These are phyloP conservation scores for Amphilophus citrinellus DNA, from an alignment of 2,113 vertebrate genomes.

Conservation along the genomic window DNA sequence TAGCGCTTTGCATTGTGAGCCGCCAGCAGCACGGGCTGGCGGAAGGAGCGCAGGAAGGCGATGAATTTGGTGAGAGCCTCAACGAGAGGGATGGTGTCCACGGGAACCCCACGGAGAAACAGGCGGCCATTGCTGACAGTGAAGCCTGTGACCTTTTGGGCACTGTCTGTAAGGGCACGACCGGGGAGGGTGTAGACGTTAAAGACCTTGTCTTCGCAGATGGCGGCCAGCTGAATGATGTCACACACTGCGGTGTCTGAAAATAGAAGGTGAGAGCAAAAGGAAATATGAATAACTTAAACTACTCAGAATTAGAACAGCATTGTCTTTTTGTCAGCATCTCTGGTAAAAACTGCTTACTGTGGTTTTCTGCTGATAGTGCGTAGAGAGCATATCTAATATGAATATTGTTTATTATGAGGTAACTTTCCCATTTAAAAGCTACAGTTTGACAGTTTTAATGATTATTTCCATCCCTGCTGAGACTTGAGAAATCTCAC, in stretches of 20 bases:
- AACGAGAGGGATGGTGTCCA: conserved; percentile 31
- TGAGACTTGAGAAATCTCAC: not conserved
- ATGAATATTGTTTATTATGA: too few species aligned
- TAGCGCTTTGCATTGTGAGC: conserved; percentile 72
- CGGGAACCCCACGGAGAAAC: rapidly evolving
- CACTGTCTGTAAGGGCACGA: conserved; percentile 10
- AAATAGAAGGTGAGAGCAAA: not conserved
- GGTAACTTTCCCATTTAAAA: not conserved
- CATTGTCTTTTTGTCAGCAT: not conserved
- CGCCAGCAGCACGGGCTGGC: conserved; percentile 62
- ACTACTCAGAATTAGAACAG: not conserved
- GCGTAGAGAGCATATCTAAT: not conserved
- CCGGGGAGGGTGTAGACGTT: conserved; percentile 68
- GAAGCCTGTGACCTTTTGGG: conserved; percentile 66
- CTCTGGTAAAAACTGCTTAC: too few species aligned
- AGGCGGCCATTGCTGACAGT: not conserved
- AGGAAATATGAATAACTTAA: not conserved
- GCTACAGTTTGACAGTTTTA: not conserved
- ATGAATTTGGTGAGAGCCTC: conserved; percentile 68
- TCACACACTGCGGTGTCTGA: conserved; percentile 64
- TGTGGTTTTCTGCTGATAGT: too few species aligned
- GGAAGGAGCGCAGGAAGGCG: conserved; percentile 66
- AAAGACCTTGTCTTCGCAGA: conserved; percentile 57
- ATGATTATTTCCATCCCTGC: not conserved
- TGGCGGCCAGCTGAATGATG: conserved; percentile 76